Conservation (phyloP, 2,113 vertebrate genomes). For the Heloderma charlesbogerti region DNA sequence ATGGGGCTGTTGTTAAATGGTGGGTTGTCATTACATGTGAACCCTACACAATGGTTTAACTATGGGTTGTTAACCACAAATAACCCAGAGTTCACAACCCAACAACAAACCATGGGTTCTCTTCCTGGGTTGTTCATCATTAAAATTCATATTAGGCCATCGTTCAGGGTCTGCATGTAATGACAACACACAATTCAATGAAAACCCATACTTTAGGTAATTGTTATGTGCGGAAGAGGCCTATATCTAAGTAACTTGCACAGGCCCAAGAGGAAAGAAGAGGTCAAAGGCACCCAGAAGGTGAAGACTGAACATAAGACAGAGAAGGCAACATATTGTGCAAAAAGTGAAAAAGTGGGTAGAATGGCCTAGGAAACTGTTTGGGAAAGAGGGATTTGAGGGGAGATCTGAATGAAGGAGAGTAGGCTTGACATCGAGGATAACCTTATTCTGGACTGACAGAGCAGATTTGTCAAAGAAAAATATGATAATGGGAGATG, state of each 20-base stretch:
- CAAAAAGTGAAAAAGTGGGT: not conserved
- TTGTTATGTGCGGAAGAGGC: no score
- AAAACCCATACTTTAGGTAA: no score
- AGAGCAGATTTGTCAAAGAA: not conserved
- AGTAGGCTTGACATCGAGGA: not conserved
- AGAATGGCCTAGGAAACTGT: not conserved
- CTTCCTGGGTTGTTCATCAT: no score
- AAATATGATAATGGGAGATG: not conserved
- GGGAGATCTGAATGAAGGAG: not conserved
- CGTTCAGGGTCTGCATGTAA: no score
- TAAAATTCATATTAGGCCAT: no score
- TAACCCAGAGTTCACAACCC: no score
- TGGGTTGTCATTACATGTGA: no score
- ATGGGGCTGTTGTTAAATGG: no score
- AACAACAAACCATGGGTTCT: no score
- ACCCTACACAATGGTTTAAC: no score
- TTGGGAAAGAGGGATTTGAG: not conserved
- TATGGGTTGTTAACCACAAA: not conserved
- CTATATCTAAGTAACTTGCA: not conserved
- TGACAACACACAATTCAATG: no score
- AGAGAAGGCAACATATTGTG: not conserved
- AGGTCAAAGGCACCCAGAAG: not conserved
- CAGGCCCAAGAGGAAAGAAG: not conserved
- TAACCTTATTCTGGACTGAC: not conserved
- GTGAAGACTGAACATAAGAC: not conserved